Evolutionary conservation across 2,113 vertebrate species (phyloP), one percentile per base, ranked within the genome.

Genomic region (Atherinomorus stipes): DNA sequence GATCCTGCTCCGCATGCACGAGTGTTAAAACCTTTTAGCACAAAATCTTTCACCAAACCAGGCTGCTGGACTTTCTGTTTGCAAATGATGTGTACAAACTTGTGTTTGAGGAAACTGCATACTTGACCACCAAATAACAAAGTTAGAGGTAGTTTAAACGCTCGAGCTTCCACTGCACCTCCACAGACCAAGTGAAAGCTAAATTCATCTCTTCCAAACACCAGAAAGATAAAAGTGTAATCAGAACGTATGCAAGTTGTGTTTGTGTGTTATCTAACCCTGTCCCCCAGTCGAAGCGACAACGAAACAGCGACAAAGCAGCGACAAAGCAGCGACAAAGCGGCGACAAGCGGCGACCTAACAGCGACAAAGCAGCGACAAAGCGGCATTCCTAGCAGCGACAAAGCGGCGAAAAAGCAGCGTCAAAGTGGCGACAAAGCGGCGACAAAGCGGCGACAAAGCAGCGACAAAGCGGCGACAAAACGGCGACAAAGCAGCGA

Each of bases 1-100:
- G 49, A 74, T 79, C 64, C 13, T 64, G 28, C 40, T 69, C 37
- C 38, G 22, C 40, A n/a, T 66, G 25, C 78, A 47, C 23, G 28
- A 11, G 57, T 53, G 60, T 34, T 25, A 2, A 52, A 18, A 11
- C 6, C n/a, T 18, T 47, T 73, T 23, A 51, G 42, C 19, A 47
- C 19, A 56, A 11, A 61, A 42, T 42, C 9, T 19, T 11, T 51
- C 44, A 75, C 70, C 58, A 59, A 52, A 56, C 75, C 42, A 38
- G 57, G 22, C 34, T 18, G 7, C 18, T 21, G 18, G 23, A 42
- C 26, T 58, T 31, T 37, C 38, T 45, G 18, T 19, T 12, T n/a
- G n/a, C n/a, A 25, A 34, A 34, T 34, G 5, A 34, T 34, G 31
- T 47, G 19, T 62, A n/a, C n/a, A n/a, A n/a, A n/a, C n/a, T 62